Conservation (phyloP, 2,888 invertebrate species). For the Thecocarcelia acutangulata region DNA sequence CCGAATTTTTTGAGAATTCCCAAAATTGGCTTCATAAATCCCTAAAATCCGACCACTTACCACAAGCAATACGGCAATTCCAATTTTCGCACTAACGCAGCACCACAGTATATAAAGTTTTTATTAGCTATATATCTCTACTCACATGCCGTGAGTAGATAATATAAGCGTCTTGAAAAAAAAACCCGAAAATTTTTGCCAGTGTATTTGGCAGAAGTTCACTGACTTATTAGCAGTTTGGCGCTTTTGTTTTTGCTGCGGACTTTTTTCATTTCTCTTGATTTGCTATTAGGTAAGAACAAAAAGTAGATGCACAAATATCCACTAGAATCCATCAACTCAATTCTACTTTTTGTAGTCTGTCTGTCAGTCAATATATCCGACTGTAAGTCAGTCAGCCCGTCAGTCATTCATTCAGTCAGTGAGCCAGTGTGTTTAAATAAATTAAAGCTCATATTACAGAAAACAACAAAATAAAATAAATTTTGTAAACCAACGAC, state of each 20-base stretch:
- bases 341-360: constrained; percentile 36
- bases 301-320: constrained; percentile 40
- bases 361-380: neutral
- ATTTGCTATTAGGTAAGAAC: constrained; percentile 54
- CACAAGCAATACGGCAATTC: too few relatives aligned
- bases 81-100: too few relatives aligned
- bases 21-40: too few relatives aligned
- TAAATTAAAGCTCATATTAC: constrained; percentile 63
- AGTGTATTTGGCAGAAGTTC: constrained; percentile 42
- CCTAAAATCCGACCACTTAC: too few relatives aligned
- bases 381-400: neutral
- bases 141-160: too few relatives aligned
- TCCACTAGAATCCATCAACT: constrained; percentile 43
- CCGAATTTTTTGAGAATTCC: too few relatives aligned
- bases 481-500: constrained; percentile 69
- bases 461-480: constrained; percentile 52
- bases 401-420: constrained; percentile 28
- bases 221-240: constrained; percentile 51
- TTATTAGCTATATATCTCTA: too few relatives aligned
- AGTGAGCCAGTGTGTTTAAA: constrained; percentile 40
- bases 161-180: too few relatives aligned
- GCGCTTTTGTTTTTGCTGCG: constrained; percentile 9
- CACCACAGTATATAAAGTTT: too few relatives aligned
- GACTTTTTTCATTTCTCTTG: constrained; percentile 54
- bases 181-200: neutral